Conservation (phyloP, 2,797 vertebrate genomes). For the Poeciliopsis paucimaculata region DNA sequence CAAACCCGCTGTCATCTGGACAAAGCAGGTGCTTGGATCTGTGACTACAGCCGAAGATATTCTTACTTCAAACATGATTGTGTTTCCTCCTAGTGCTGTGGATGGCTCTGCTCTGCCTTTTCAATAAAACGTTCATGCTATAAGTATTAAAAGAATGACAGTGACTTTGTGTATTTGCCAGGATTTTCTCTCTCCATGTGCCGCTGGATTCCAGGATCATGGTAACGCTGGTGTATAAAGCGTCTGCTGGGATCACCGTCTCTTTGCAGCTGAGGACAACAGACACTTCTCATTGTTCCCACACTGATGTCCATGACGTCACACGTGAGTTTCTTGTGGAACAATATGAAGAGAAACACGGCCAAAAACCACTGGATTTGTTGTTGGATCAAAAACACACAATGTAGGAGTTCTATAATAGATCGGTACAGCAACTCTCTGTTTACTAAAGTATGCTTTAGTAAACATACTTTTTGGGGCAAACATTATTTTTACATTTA, state of each 20-base stretch:
- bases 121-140: background rate
- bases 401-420: background rate
- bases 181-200: constrained; percentile 89
- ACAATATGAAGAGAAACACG: background rate
- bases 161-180: constrained; percentile 49
- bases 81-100: background rate
- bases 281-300: constrained; percentile 55
- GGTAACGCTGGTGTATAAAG: constrained; percentile 85
- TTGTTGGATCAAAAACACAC: background rate
- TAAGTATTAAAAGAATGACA: background rate
- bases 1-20: no score
- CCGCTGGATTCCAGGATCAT: constrained; percentile 77
- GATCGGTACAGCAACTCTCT: background rate
- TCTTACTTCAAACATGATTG: background rate
- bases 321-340: constrained; percentile 69
- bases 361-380: background rate
- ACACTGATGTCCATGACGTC: constrained; percentile 49
- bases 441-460: background rate
- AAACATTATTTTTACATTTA: background rate
- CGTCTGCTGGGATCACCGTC: constrained; percentile 63
- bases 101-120: background rate
- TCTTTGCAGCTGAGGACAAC: constrained; percentile 83
- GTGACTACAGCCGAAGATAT: background rate
- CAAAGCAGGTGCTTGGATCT: background rate
- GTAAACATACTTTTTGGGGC: background rate